phyloP scores from a whole-genome alignment of 2,888 invertebrate genomes.

The Polydrusus tereticollis region DNA sequence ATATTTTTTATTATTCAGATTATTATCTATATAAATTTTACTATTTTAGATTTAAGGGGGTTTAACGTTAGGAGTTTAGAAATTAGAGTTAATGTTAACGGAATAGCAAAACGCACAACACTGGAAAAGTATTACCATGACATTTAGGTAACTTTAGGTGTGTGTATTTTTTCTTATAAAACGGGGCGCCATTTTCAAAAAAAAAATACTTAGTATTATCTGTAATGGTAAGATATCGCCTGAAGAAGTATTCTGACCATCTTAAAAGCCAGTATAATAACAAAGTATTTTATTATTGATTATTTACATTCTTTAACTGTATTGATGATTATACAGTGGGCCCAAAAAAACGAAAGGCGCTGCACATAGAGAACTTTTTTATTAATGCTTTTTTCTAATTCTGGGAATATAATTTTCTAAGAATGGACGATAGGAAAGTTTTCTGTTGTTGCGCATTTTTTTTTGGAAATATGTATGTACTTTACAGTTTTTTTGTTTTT shows the following conservation, averaged over 20 bases:
- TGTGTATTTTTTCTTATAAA: neutral
- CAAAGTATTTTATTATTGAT: neutral
- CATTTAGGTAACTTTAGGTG: neutral
- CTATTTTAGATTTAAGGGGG: neutral
- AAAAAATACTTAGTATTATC: neutral
- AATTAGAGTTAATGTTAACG: neutral
- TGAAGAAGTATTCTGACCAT: conserved; percentile 5
- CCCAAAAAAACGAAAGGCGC: too few species aligned
- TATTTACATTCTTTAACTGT: too few species aligned
- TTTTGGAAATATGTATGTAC: too few species aligned
- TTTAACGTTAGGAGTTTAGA: conserved; percentile 6
- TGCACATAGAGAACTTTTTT: too few species aligned
- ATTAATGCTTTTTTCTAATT: too few species aligned
- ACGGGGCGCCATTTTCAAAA: neutral
- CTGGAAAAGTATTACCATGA: conserved; percentile 22
- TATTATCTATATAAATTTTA: conserved; percentile 16
- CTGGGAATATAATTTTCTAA: too few species aligned
- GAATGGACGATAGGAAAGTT: too few species aligned
- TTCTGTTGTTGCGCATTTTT: too few species aligned
- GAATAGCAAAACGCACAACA: conserved; percentile 27
- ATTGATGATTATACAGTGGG: too few species aligned
- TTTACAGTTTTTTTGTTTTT: too few species aligned
- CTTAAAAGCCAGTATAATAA: neutral
- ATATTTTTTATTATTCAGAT: conserved; percentile 19
- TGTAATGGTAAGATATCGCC: neutral